Base-by-base conservation (phyloP, 2,888 invertebrate genomes). In the Meteorus cinctellus region DNA sequence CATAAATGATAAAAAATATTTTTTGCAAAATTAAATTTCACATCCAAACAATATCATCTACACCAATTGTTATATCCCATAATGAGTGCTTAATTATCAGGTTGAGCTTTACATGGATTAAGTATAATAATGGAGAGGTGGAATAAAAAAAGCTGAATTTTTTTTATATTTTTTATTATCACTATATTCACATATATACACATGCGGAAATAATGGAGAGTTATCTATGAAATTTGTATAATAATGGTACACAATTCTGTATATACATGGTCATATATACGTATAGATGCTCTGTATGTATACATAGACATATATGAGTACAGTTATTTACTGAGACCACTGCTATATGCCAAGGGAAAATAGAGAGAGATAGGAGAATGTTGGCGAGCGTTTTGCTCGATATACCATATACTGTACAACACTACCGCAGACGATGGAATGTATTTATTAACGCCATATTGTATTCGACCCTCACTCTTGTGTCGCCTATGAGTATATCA, bases 371-470 rank as follows among this genome's bases (percentile, higher is more conserved):
- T 41, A 55, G 55, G 19, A 55, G 55, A 55, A 55, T 55, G 55
- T 55, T 55, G 41, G 51, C 29, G 69, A 60, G 71, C 67, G 68
- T 51, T 27, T 62, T 68, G 45, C 36, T 36, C 51, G 55, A 36
- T 73, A 72, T 72, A 73, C 29, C 51, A 68, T 59, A 45, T 10
- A 8, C 55, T 19, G n/a, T 19, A 55, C 55, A 55, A 55, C 55
- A 63, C 72, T 71, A 59, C 29, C 74, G 75, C 63, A 70, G 81
- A 78, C 77, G 27, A 48, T 80, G 85, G 82, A 84, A 85, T 85
- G 84, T 83, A 84, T 84, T 84, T 85, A 85, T 85, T 85, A 85
- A 85, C 55, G 55, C 55, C 55, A 55, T 55, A 55, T 55, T 55
- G 19, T 55, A 55, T 55, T 55, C 19, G 19, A 55, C 55, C 55